These are phyloP conservation scores for Drosophila austrosaltans DNA, from an alignment of 2,888 invertebrate genomes.

Conservation along the genomic window DNA sequence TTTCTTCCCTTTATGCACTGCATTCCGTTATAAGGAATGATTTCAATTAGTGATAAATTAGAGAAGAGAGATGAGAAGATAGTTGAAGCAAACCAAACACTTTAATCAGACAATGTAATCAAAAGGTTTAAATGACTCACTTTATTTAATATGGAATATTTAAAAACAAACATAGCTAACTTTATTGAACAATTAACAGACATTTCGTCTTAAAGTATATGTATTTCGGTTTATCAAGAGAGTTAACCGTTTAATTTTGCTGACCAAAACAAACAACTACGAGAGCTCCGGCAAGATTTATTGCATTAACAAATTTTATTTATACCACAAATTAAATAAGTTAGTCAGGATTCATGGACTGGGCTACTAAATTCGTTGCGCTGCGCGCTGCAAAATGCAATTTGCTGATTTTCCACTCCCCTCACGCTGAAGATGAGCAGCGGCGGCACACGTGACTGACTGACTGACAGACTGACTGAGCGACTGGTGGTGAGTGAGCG, in stretches of 20 bases:
- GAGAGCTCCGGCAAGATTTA: slow-evolving; percentile 27
- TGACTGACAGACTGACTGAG: slow-evolving; percentile 2
- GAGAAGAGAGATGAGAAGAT: background rate
- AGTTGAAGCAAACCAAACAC: no score
- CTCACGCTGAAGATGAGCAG: slow-evolving; percentile 22
- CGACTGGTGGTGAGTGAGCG: background rate
- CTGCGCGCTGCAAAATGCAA: slow-evolving; percentile 54
- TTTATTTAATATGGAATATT: no score
- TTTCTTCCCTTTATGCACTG: slow-evolving; percentile 16
- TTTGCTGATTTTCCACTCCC: slow-evolving; percentile 56
- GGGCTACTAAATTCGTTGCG: slow-evolving; percentile 55
- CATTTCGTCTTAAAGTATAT: no score
- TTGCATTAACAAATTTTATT: slow-evolving; percentile 71
- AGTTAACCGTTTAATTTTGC: background rate
- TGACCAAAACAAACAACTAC: background rate
- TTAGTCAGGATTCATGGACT: slow-evolving; percentile 52
- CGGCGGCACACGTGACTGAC: slow-evolving; percentile 28
- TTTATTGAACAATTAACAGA: no score
- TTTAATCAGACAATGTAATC: no score
- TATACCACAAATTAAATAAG: slow-evolving; percentile 77
- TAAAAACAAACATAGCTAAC: no score
- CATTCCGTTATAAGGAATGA: slow-evolving; percentile 28
- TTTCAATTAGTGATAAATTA: slow-evolving; percentile 67
- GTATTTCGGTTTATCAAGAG: background rate
- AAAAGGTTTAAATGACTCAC: no score